These are phyloP conservation scores for Dipus sagitta DNA, from an alignment of 2,797 vertebrate species.

Conservation along the genomic window DNA sequence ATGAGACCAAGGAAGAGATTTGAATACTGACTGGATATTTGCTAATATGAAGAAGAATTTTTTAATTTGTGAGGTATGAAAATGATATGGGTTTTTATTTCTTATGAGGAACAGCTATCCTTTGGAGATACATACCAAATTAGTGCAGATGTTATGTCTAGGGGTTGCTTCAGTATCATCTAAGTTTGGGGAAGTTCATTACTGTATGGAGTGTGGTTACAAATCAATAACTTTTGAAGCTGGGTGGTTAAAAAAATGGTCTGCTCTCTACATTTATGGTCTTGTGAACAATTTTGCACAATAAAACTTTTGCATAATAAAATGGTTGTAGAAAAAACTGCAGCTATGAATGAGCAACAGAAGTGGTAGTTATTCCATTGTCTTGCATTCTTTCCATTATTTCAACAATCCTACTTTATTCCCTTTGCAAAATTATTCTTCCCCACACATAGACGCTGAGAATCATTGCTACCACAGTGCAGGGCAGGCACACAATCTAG, in stretches of 20 bases:
- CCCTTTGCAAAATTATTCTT: neutral
- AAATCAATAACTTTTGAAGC: neutral
- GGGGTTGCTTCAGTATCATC: neutral
- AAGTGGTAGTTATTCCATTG: neutral
- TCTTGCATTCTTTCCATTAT: neutral
- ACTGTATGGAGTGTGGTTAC: neutral
- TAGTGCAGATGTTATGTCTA: constrained; percentile 17
- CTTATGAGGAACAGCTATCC: neutral
- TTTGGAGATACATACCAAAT: constrained; percentile 1
- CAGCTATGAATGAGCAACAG: neutral
- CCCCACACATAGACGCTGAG: neutral
- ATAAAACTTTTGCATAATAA: neutral
- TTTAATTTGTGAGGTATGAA: constrained; percentile 16
- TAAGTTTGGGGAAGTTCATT: neutral
- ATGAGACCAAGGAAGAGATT: constrained; percentile 30
- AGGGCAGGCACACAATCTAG: neutral
- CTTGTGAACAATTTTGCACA: constrained; percentile 1
- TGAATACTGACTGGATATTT: neutral
- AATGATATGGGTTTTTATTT: constrained; percentile 18
- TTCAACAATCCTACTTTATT: neutral
- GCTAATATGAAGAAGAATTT: constrained; percentile 6
- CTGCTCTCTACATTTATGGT: neutral
- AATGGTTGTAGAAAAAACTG: neutral
- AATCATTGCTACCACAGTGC: neutral
- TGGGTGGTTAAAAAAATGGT: neutral